Base-by-base conservation (phyloP, 1,140 invertebrate species). In the Planococcus citri region DNA sequence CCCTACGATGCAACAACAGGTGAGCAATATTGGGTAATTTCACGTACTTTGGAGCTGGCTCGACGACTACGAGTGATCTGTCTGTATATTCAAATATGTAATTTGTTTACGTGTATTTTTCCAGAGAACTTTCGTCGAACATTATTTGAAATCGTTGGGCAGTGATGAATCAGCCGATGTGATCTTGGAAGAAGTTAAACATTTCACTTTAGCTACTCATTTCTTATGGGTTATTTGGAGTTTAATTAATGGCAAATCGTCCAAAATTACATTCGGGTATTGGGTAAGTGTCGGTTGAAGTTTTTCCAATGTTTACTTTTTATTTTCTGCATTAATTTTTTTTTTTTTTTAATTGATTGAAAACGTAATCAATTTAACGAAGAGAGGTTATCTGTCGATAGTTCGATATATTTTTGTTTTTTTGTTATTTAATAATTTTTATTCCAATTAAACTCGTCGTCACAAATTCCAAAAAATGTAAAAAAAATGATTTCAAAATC, bases 191-290 rank as follows among this genome's bases (percentile, higher is more conserved):
- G 95, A 98, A 81, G 85, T 94, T 17, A 84, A 88, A 69, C 79
- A 88, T 8, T 96, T 93, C 75, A 87, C 88, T 0, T 79, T 96
- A 38, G 90, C 88, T 20, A 91, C 91, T n/a, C 92, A 97, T 77
- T 86, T 97, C 22, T 88, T 97, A 73, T 98, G 95, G 95, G 84
- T 84, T 1, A 80, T 97, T 0, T 98, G 95, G 95, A 85, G 87
- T 22, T 83, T 96, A 25, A 88, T 95, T 3, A 95, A 95, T 78
- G 89, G 89, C 0, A 85, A 87, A 72, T 86, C 88, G 14, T 94
- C 91, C 0, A 84, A 91, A 74, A 97, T 98, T 76, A 86, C 91
- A 37, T 97, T 98, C 77, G 94, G 92, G 51, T 97, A 97, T 78
- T 90, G 91, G 91, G 95, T 96, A 81, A 85, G 84, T 24, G 14